Evolutionary conservation across 1,140 invertebrate species (phyloP).

Genomic region (Trigoniulus corallinus): DNA sequence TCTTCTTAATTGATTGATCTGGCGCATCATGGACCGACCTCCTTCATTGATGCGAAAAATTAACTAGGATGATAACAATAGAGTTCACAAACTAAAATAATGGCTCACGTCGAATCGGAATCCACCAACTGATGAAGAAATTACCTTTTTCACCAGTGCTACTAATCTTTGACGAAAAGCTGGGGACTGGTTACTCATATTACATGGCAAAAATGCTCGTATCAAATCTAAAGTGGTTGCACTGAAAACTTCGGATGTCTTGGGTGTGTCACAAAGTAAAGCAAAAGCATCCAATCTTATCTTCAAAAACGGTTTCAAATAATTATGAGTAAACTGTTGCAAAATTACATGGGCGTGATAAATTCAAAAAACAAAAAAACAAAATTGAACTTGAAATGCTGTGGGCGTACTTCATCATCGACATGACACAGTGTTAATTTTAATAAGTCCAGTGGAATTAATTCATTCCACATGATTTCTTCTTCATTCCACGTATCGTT

Average conservation of each 20-base stretch:
- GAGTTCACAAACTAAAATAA: neutral
- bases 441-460: constrained; percentile 22
- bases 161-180: constrained; percentile 31
- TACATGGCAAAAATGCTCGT: constrained; percentile 44
- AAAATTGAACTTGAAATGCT: neutral
- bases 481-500: neutral
- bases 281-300: constrained; percentile 38
- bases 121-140: neutral
- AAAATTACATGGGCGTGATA: too few relatives aligned
- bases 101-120: too few relatives aligned
- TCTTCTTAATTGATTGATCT: neutral
- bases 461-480: constrained; percentile 21
- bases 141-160: constrained; percentile 30
- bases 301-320: constrained; percentile 16
- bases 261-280: constrained; percentile 53
- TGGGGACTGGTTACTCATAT: constrained; percentile 50
- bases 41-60: neutral
- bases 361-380: neutral
- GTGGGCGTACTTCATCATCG: constrained; percentile 26
- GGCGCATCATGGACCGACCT: neutral
- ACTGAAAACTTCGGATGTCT: constrained; percentile 46
- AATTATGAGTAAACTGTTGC: too few relatives aligned
- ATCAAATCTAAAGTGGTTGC: constrained; percentile 46
- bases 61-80: neutral
- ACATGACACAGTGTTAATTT: constrained; percentile 22